Conservation (phyloP, 2,797 vertebrate species). For the Pampus argenteus region DNA sequence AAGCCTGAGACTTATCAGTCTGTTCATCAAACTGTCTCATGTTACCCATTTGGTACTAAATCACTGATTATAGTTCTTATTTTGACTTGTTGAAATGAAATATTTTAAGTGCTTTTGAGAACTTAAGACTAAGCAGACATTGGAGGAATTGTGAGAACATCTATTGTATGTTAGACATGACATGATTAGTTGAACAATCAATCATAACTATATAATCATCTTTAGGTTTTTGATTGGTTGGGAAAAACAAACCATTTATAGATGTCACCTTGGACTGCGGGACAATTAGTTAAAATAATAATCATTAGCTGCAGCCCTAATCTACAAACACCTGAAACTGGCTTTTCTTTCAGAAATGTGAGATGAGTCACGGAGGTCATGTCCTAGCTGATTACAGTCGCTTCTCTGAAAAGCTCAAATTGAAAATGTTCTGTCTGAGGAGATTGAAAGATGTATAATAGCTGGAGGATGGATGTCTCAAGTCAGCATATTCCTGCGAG, state of each 20-base stretch:
- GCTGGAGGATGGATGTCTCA: slow-evolving; percentile 61
- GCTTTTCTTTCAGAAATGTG: slow-evolving; percentile 38
- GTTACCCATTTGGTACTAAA: slow-evolving; percentile 41
- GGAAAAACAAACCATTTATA: no score
- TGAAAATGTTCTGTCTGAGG: slow-evolving; percentile 57
- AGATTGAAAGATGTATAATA: slow-evolving; percentile 57
- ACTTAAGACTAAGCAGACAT: slow-evolving; percentile 6
- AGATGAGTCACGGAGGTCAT: slow-evolving; percentile 50
- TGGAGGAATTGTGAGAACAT: background rate
- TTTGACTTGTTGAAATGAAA: slow-evolving; percentile 19
- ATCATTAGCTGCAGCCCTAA: slow-evolving; percentile 10
- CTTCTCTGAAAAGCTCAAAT: slow-evolving; percentile 50
- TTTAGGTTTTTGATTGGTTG: no score
- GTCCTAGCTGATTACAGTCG: slow-evolving; percentile 24
- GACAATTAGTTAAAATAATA: slow-evolving; percentile 1
- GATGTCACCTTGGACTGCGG: background rate
- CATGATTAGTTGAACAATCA: no score
- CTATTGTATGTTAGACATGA: background rate
- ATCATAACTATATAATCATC: background rate
- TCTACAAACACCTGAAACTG: slow-evolving; percentile 28
- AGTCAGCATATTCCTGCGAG: slow-evolving; percentile 62
- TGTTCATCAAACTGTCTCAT: slow-evolving; percentile 67
- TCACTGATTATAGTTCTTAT: slow-evolving; percentile 35
- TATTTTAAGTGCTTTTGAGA: background rate
- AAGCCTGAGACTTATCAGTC: slow-evolving; percentile 67